Evolutionary conservation across 1,140 invertebrate genomes (phyloP), one percentile per base, ranked within the genome.

Genomic region (Oryctes rhinoceros): DNA sequence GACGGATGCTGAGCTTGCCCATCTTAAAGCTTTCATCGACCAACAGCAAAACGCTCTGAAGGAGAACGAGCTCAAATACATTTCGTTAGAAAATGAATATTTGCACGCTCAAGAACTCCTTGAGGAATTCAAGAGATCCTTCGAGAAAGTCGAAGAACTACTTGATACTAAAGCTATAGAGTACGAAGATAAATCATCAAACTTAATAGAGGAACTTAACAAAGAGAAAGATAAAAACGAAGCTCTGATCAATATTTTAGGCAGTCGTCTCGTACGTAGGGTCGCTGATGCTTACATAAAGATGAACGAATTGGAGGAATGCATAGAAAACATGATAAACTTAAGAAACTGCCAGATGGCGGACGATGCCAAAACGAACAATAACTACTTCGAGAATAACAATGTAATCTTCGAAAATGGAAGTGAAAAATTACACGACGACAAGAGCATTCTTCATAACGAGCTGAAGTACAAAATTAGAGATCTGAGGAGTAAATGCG

Each of bases 1-100:
- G 13, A 3, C 35, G 2, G 65, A 71, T 15, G 24, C 24, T 0
- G 65, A 71, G 35, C 35, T 71, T 9, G 9, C 65, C 5, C 65
- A 71, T 37, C 35, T 71, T 4, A 71, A 71, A 71, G 5, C 1
- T 24, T 71, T 24, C 24, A 15, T 71, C 24, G 65, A 71, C 11
- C 65, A 71, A 37, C 65, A 71, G 15, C 65, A 71, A 15, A 37
- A 35, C 37, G 20, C 65, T 13, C 20, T 71, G 11, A 71, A 71
- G 65, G 65, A 71, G 13, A 30, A 71, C 65, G 65, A 71, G 65
- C 65, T 71, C 65, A 71, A 71, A 71, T 71, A 24, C 65, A 71
- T 71, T 71, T 71, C 65, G 13, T 35, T 71, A 10, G 65, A 71
- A 71, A 71, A 71, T 71, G 65, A 71, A 71, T 71, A 71, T 71